Conservation (phyloP, 1,140 invertebrate species). For the Eufriesea mexicana region DNA sequence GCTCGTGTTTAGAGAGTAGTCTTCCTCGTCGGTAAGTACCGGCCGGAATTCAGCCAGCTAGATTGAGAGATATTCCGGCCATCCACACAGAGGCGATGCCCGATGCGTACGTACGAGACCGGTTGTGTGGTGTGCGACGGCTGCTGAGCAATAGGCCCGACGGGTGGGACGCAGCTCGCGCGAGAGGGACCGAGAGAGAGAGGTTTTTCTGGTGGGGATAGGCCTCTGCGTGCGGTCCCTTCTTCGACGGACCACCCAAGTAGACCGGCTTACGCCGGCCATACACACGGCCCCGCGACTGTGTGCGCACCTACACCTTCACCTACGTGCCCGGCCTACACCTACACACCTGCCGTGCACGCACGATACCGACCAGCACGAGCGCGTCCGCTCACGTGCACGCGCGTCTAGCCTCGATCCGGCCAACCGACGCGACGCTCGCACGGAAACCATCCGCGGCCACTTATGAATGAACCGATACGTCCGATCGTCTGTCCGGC, state of each 20-base stretch:
- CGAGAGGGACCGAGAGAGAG: conserved; percentile 54
- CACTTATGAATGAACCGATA: conserved; percentile 66
- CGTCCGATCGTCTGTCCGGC: conserved; percentile 34
- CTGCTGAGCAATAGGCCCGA: conserved; percentile 52
- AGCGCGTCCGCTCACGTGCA: conserved; percentile 57
- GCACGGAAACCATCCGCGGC: conserved; percentile 49
- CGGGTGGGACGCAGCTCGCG: conserved; percentile 53
- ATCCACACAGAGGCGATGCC: conserved; percentile 54
- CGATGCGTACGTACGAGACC: conserved; percentile 47
- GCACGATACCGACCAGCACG: conserved; percentile 34
- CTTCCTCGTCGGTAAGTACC: conserved; percentile 68
- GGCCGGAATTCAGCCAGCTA: conserved; percentile 77
- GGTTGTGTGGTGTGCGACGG: conserved; percentile 46
- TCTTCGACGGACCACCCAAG: conserved; percentile 81
- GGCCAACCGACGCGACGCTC: conserved; percentile 28
- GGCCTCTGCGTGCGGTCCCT: conserved; percentile 81
- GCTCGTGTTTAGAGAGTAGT: conserved; percentile 53
- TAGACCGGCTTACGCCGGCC: conserved; percentile 77
- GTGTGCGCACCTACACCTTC: conserved; percentile 47
- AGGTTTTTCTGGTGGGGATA: conserved; percentile 80
- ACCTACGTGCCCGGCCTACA: conserved; percentile 55
- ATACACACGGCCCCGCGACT: conserved; percentile 64
- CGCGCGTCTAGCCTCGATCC: conserved; percentile 51
- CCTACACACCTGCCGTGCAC: conserved; percentile 68
- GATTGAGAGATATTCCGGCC: conserved; percentile 80